A percentile compares a stretch with the other conserved stretches of the same genome.
Conservation (phyloP, 2,888 invertebrate species). For the Hirtodrosophila trivittata region DNA sequence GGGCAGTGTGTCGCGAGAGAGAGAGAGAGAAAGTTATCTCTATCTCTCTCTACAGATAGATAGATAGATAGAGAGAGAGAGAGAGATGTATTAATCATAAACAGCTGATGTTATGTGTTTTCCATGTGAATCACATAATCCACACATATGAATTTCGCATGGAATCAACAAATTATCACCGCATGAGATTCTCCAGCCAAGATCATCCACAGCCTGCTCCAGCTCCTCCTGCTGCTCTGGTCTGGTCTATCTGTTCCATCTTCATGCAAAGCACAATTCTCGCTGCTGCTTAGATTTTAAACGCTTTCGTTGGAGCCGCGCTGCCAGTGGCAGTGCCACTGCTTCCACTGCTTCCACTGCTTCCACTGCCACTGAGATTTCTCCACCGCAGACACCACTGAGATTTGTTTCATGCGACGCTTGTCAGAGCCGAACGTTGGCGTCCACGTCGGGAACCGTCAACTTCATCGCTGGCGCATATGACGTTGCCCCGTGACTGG, state of each 20-base stretch:
- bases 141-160: slow-evolving; percentile 30
- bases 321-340: slow-evolving; percentile 31
- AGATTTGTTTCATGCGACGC: slow-evolving; percentile 33
- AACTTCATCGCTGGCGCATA: slow-evolving; percentile 44
- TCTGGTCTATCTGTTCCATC: no score
- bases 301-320: slow-evolving; percentile 24
- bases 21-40: not conserved
- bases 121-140: no score
- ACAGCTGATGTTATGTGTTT: no score
- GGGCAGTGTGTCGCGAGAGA: slow-evolving; percentile 63
- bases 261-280: slow-evolving; percentile 50
- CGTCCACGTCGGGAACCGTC: slow-evolving; percentile 29
- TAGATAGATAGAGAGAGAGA: no score
- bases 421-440: slow-evolving; percentile 25
- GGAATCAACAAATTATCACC: slow-evolving; percentile 47
- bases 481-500: slow-evolving; percentile 37
- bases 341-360: not conserved
- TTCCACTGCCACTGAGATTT: slow-evolving; percentile 30
- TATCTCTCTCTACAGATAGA: no score
- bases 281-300: slow-evolving; percentile 40
- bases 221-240: not conserved
- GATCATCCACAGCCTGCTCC: not conserved
- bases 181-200: slow-evolving; percentile 1
- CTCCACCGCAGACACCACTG: slow-evolving; percentile 15
- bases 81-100: no score